Conservation (phyloP, 2,113 vertebrate species). For the Chloroceryle aenea region DNA sequence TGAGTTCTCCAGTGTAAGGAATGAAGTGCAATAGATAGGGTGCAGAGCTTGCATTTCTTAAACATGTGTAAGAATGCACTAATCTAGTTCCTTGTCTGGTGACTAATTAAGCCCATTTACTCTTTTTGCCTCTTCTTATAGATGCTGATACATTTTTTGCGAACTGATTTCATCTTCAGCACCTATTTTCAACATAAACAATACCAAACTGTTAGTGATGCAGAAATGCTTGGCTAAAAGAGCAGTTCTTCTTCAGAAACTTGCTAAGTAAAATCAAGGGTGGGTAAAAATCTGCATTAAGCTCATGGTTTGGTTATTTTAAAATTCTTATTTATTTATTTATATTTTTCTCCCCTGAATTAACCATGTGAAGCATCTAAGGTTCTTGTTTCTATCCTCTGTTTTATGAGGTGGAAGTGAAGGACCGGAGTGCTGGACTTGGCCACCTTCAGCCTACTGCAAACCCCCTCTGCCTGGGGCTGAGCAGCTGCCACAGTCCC, state of each 20-base stretch:
- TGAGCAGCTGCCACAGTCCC: neutral
- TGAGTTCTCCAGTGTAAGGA: neutral
- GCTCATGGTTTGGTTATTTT: no score
- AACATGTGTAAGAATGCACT: neutral
- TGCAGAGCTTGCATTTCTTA: constrained; percentile 15
- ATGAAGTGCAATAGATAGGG: neutral
- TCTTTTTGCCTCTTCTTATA: constrained; percentile 15
- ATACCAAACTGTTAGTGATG: constrained; percentile 14
- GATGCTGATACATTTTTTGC: constrained; percentile 9
- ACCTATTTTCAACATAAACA: constrained; percentile 12
- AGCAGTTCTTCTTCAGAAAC: neutral
- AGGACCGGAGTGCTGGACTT: neutral
- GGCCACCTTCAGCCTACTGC: neutral
- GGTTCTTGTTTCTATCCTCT: neutral
- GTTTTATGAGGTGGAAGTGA: neutral
- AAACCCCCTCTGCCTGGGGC: rapidly evolving
- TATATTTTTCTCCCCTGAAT: neutral
- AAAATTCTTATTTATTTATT: neutral
- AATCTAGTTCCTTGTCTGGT: constrained; percentile 33
- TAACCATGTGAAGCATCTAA: neutral
- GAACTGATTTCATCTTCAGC: constrained; percentile 37
- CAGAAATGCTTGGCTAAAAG: constrained; percentile 22
- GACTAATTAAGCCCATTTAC: constrained; percentile 51
- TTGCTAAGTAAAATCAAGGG: constrained; percentile 1
- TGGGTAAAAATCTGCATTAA: neutral